These are phyloP conservation scores for Bugula neritina DNA, from an alignment of 2,888 invertebrate species.

Conservation along the genomic window DNA sequence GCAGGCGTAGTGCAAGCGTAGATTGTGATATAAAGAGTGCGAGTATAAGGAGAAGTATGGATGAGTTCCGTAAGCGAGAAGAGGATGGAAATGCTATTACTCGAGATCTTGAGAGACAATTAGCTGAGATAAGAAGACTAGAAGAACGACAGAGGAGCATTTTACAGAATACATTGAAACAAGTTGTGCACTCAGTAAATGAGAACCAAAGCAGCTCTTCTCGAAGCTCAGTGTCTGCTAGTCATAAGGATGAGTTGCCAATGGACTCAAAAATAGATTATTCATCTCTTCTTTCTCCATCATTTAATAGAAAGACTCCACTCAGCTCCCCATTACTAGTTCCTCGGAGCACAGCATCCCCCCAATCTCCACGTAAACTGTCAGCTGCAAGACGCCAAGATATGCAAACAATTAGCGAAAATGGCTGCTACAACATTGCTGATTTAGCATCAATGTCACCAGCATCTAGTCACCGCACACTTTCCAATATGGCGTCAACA, in stretches of 20 bases:
- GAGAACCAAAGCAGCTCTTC: neutral
- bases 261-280: slow-evolving; percentile 15
- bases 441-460: slow-evolving; percentile 13
- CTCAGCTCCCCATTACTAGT: neutral
- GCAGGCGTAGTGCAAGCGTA: slow-evolving; percentile 1
- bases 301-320: slow-evolving; percentile 23
- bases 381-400: slow-evolving; percentile 8
- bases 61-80: slow-evolving; percentile 8
- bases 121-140: slow-evolving; percentile 20
- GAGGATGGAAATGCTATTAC: slow-evolving; percentile 18
- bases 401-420: slow-evolving; percentile 24
- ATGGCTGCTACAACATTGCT: slow-evolving; percentile 15
- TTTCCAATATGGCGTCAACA: neutral
- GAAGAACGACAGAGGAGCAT: slow-evolving; percentile 23
- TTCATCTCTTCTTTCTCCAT: slow-evolving; percentile 16
- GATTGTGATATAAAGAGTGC: neutral
- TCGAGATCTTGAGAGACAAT: slow-evolving; percentile 5
- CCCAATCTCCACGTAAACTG: slow-evolving; percentile 17
- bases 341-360: neutral
- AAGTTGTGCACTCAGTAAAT: slow-evolving; percentile 17
- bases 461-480: slow-evolving; percentile 14
- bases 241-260: neutral
- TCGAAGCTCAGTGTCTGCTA: neutral
- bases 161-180: slow-evolving; percentile 3
- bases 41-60: slow-evolving; percentile 20